These are phyloP conservation scores for Acleris emargana DNA, from an alignment of 2,888 invertebrate genomes.

Conservation along the genomic window DNA sequence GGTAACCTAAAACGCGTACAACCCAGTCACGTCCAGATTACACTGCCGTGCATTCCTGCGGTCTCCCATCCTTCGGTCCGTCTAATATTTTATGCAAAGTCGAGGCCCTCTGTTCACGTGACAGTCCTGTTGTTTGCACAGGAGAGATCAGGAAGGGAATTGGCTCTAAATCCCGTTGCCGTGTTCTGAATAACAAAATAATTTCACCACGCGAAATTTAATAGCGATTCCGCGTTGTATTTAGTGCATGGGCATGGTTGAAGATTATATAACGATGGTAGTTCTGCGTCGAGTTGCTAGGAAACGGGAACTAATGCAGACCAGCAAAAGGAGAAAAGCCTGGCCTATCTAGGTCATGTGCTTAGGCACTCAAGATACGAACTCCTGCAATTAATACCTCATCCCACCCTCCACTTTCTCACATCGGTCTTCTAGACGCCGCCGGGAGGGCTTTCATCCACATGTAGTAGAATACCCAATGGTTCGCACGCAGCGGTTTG, in stretches of 20 bases:
- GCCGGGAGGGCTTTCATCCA: no score
- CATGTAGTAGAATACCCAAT: no score
- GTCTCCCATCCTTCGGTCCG: conserved; percentile 37
- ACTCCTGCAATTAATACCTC: no score
- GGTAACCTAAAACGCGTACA: background rate
- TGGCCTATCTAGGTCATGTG: no score
- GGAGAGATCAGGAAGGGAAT: conserved; percentile 80
- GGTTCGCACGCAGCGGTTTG: no score
- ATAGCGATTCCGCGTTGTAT: conserved; percentile 46
- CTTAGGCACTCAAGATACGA: no score
- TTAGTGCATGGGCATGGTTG: background rate
- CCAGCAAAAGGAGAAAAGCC: no score
- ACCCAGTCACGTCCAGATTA: conserved; percentile 9
- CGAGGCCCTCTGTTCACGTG: conserved; percentile 60
- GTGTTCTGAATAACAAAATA: conserved; percentile 77
- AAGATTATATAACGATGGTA: background rate
- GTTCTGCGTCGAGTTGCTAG: no score
- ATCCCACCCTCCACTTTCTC: no score
- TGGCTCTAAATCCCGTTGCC: conserved; percentile 72
- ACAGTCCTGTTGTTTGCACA: conserved; percentile 73
- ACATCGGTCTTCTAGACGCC: no score
- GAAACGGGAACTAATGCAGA: no score
- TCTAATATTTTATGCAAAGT: conserved; percentile 80
- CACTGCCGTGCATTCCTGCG: conserved; percentile 14
- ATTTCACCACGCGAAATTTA: conserved; percentile 68